Evolutionary conservation across 2,888 invertebrate genomes (phyloP), one percentile per base, ranked within the genome.

Genomic region (Hyles lineata): DNA sequence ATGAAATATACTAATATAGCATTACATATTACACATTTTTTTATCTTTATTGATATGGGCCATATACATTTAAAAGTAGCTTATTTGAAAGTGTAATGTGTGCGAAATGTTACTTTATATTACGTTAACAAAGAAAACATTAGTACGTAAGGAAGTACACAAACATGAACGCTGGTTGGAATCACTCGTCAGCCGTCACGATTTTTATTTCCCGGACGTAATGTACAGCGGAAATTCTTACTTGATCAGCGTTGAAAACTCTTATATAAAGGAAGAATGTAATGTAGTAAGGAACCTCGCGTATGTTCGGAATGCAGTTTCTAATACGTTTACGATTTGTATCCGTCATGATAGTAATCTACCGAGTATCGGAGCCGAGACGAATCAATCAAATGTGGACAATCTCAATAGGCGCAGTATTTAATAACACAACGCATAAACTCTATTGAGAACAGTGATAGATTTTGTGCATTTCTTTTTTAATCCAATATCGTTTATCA

Each of bases 201-300:
- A 63, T 43, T 23, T 67, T 67, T 50, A 67, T 67, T 67, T 67
- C 50, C 67, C 67, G 50, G 67, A 67, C 67, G 17, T 67, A 21
- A 63, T 61, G 32, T 29, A 62, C 63, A 50, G 50, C 67, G 67
- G 67, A 67, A 67, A 67, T 50, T 67, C 50, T 35, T 35, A 35
- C 32, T 62, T 62, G 32, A 67, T 67, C 67, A 67, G 43, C 23
- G 67, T 43, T 43, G 21, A 21, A 63, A 11, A 29, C 17, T 62
- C 62, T 67, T 67, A 67, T 43, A 67, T 67, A 67, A 67, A 67
- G 67, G 17, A 67, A 67, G n/a, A 55, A 55, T 55, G 55, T 55
- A 67, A 50, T 67, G 50, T 67, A 50, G 23, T 67, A 67, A 67
- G 67, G 67, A 17, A 8, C 62, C 62, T 62, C 62, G 50, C 21